phyloP scores from a whole-genome alignment of 2,113 vertebrate genomes.

The Cichladusa arquata region DNA sequence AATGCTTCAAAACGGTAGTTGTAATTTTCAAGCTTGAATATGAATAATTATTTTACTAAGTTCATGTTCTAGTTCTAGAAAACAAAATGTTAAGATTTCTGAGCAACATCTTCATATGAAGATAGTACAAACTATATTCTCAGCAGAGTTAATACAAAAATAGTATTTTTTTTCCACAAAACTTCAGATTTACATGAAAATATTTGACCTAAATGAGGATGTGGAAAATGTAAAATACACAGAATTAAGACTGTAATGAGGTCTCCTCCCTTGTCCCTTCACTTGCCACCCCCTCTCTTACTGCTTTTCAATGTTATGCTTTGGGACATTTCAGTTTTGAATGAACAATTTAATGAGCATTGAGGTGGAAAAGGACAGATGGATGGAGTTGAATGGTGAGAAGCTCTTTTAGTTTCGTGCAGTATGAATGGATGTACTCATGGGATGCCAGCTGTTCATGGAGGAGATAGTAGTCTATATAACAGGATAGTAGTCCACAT shows the following conservation, averaged over 20 bases:
- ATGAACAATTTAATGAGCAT: neutral
- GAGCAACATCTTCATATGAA: neutral
- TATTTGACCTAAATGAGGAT: neutral
- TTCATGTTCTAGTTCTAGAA: neutral
- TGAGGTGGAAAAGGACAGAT: neutral
- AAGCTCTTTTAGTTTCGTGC: neutral
- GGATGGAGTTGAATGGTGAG: neutral
- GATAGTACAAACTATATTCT: neutral
- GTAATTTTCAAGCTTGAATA: neutral
- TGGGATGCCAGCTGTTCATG: neutral
- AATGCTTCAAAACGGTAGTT: neutral
- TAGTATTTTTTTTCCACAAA: neutral
- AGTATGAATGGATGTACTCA: neutral
- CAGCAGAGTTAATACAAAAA: neutral
- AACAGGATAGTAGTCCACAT: neutral
- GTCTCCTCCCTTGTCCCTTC: neutral
- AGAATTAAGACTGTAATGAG: neutral
- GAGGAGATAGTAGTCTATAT: neutral
- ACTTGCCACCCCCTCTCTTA: rapidly evolving
- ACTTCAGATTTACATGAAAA: neutral
- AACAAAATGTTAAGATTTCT: neutral
- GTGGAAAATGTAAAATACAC: neutral
- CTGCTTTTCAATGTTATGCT: neutral
- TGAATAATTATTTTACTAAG: neutral
- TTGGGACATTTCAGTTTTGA: neutral